These are phyloP conservation scores for Fragum whitleyi DNA, from an alignment of 2,888 invertebrate species.

Conservation along the genomic window DNA sequence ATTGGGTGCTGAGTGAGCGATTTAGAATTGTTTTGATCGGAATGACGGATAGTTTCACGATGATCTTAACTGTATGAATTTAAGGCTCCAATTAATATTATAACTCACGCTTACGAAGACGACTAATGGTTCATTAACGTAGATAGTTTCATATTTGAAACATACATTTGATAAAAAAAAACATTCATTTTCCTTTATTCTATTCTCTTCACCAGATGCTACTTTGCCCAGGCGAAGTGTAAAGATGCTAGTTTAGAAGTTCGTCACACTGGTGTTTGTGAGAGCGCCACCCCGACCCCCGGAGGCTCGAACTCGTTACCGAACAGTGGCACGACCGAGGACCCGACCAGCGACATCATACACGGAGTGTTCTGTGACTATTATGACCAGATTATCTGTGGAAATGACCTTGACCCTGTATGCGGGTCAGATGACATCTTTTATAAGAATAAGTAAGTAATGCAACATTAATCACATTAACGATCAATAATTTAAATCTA, in stretches of 20 bases:
- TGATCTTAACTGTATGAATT: too few relatives aligned
- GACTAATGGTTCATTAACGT: too few relatives aligned
- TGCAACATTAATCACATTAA: too few relatives aligned
- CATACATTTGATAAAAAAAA: too few relatives aligned
- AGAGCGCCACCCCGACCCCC: constrained; percentile 7
- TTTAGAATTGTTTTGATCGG: too few relatives aligned
- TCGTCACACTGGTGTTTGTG: constrained; percentile 40
- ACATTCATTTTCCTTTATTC: too few relatives aligned
- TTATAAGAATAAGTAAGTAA: constrained; percentile 53
- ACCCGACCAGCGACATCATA: constrained; percentile 29
- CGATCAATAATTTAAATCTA: too few relatives aligned
- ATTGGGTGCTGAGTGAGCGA: too few relatives aligned
- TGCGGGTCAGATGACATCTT: constrained; percentile 56
- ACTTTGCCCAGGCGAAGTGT: constrained; percentile 57
- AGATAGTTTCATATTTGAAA: too few relatives aligned
- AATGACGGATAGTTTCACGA: too few relatives aligned
- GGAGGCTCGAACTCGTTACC: neutral
- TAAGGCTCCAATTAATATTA: too few relatives aligned
- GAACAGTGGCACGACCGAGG: neutral
- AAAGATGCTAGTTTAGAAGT: constrained; percentile 30
- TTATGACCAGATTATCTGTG: constrained; percentile 45
- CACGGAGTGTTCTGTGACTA: constrained; percentile 49
- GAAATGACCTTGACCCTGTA: constrained; percentile 42
- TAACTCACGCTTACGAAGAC: too few relatives aligned
- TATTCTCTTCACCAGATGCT: constrained; percentile 37